These are phyloP conservation scores for Montipora efflorescens DNA, from an alignment of 64 coral and sea anemone genomes.

Conservation along the genomic window DNA sequence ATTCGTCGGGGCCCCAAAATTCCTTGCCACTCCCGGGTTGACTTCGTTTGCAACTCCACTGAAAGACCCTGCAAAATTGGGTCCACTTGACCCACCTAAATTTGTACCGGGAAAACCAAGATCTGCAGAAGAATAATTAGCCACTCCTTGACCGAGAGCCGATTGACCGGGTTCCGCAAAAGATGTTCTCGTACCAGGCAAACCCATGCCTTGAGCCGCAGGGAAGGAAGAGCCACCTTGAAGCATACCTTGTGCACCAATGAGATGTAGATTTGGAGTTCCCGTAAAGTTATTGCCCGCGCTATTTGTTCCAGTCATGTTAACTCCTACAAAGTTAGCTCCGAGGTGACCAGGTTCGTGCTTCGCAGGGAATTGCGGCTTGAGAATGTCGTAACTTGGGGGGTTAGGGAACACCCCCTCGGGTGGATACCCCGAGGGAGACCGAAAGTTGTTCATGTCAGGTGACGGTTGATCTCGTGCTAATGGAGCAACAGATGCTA, in stretches of 20 bases:
- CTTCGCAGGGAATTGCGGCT: constrained; percentile 11
- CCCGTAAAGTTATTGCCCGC: constrained; percentile 25
- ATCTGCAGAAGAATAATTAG: neutral
- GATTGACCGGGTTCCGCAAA: neutral
- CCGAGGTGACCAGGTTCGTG: neutral
- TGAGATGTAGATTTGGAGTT: neutral
- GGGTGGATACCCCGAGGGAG: neutral
- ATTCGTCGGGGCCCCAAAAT: neutral
- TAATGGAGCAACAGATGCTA: constrained; percentile 39
- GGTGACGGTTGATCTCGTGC: neutral
- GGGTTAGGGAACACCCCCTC: constrained; percentile 33
- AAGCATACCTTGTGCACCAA: neutral
- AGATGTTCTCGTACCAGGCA: constrained; percentile 10
- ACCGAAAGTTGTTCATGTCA: constrained; percentile 1
- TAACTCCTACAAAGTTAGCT: neutral
- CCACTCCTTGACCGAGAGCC: too few relatives aligned
- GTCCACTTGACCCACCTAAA: neutral
- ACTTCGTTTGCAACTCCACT: neutral
- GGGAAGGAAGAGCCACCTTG: neutral
- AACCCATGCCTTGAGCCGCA: neutral
- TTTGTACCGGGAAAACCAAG: neutral
- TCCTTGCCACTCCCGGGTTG: neutral
- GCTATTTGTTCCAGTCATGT: neutral
- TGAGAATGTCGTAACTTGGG: constrained; percentile 21
- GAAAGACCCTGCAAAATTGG: constrained; percentile 13